Percentiles rank a stretch among this genome's conserved stretches.
phyloP scores from a whole-genome alignment of 2,113 vertebrate genomes.

The Spea multiplicata region DNA sequence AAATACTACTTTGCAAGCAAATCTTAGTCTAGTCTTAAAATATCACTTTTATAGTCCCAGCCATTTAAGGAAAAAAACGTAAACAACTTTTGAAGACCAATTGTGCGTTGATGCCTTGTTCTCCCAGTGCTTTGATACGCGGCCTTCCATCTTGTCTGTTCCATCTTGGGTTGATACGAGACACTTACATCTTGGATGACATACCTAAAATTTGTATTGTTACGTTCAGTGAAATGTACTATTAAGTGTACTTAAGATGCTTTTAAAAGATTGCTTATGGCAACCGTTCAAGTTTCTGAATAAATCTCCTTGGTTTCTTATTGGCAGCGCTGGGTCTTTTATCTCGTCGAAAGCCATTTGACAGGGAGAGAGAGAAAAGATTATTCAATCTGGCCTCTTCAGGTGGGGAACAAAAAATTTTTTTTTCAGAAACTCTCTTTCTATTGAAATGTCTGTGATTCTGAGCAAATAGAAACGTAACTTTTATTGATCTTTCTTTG shows the following conservation, averaged over 20 bases:
- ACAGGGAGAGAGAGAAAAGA: not conserved
- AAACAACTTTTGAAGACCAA: no score
- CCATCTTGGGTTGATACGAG: no score
- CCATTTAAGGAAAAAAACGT: no score
- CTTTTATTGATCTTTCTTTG: conserved; percentile 45
- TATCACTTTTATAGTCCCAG: no score
- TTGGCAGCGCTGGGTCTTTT: not conserved
- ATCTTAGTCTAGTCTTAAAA: no score
- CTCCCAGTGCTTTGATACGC: no score
- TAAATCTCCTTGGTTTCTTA: not conserved
- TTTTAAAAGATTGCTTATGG: conserved; percentile 8
- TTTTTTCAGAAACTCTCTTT: conserved; percentile 32
- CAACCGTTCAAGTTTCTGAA: not conserved
- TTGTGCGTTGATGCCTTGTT: no score
- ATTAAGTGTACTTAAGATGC: conserved; percentile 1
- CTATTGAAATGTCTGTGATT: conserved; percentile 51
- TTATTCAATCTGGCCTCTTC: not conserved
- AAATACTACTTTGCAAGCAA: no score
- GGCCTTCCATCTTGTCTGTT: no score
- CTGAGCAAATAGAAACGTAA: conserved; percentile 47
- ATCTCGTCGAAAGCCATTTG: not conserved
- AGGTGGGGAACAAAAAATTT: not conserved
- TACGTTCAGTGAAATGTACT: not conserved
- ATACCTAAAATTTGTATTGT: not conserved
- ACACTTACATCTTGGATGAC: no score